Evolutionary conservation across 2,113 vertebrate species (phyloP).

Genomic region (Toxotes jaculatrix): DNA sequence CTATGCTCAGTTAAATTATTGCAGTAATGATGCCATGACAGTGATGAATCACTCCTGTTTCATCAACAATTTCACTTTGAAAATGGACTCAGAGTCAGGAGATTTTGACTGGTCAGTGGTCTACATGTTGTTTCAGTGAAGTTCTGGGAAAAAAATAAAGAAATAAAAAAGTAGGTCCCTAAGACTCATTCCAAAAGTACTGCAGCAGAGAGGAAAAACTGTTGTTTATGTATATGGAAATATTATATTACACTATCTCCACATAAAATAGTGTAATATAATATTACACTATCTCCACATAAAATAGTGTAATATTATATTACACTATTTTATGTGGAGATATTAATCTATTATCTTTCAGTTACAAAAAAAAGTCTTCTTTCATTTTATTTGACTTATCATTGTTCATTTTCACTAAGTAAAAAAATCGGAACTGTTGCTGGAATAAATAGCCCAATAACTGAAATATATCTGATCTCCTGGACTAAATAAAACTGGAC

Average conservation of each 20-base stretch:
- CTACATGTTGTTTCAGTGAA: neutral
- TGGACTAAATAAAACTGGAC: slow-evolving; percentile 11
- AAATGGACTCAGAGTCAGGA: slow-evolving; percentile 31
- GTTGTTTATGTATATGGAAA: neutral
- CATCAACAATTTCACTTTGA: slow-evolving; percentile 60
- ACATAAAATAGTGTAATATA: no score
- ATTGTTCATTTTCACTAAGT: slow-evolving; percentile 1
- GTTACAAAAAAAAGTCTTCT: neutral
- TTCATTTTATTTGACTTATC: neutral
- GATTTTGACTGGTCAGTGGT: neutral
- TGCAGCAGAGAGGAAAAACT: neutral
- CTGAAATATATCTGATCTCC: slow-evolving; percentile 6
- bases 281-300: no score
- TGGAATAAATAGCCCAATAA: no score
- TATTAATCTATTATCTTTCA: neutral
- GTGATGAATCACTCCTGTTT: slow-evolving; percentile 72
- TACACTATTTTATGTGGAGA: neutral
- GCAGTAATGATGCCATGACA: slow-evolving; percentile 73
- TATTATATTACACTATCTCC: neutral
- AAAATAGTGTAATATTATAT: neutral
- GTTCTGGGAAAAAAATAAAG: neutral
- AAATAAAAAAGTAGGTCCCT: neutral
- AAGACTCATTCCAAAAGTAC: neutral
- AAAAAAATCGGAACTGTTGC: neutral
- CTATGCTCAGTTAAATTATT: slow-evolving; percentile 76